Conservation (phyloP, 2,888 invertebrate species). For the Microplitis manilae region DNA sequence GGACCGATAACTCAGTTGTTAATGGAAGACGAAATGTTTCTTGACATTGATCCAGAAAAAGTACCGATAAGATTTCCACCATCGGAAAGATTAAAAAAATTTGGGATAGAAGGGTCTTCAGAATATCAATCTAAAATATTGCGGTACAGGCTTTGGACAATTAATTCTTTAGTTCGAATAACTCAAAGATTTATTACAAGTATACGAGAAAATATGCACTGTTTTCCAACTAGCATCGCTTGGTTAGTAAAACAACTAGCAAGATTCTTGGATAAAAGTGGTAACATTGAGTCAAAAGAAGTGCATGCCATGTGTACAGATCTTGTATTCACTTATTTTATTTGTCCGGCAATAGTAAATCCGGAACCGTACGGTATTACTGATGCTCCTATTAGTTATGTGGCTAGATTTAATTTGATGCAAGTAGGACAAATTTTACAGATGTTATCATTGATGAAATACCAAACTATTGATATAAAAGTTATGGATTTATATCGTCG, state of each 20-base stretch:
- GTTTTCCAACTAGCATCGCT: slow-evolving; percentile 90
- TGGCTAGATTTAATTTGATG: slow-evolving; percentile 90
- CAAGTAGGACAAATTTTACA: slow-evolving; percentile 95
- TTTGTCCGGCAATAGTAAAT: slow-evolving; percentile 96
- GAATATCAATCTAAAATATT: slow-evolving; percentile 83
- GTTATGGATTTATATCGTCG: slow-evolving; percentile 83
- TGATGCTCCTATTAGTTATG: slow-evolving; percentile 91
- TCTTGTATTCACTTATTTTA: slow-evolving; percentile 91
- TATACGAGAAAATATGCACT: slow-evolving; percentile 87
- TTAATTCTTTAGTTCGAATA: slow-evolving; percentile 84
- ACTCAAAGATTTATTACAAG: slow-evolving; percentile 87
- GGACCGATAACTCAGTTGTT: slow-evolving; percentile 92
- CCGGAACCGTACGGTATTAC: slow-evolving; percentile 96
- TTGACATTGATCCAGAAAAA: slow-evolving; percentile 94
- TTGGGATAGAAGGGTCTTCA: slow-evolving; percentile 83
- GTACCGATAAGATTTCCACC: slow-evolving; percentile 78
- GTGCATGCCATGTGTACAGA: slow-evolving; percentile 88
- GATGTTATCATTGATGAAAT: slow-evolving; percentile 88
- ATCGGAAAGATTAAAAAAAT: slow-evolving; percentile 76
- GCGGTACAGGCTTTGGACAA: slow-evolving; percentile 85
- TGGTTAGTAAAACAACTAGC: slow-evolving; percentile 94
- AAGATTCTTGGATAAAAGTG: slow-evolving; percentile 77
- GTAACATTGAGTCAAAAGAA: slow-evolving; percentile 74
- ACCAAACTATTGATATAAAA: slow-evolving; percentile 84
- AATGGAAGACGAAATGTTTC: slow-evolving; percentile 91